Percentiles rank a stretch among this genome's conserved stretches.
Evolutionary conservation across 2,797 vertebrate genomes (phyloP).

Genomic region (Valencia hispanica): DNA sequence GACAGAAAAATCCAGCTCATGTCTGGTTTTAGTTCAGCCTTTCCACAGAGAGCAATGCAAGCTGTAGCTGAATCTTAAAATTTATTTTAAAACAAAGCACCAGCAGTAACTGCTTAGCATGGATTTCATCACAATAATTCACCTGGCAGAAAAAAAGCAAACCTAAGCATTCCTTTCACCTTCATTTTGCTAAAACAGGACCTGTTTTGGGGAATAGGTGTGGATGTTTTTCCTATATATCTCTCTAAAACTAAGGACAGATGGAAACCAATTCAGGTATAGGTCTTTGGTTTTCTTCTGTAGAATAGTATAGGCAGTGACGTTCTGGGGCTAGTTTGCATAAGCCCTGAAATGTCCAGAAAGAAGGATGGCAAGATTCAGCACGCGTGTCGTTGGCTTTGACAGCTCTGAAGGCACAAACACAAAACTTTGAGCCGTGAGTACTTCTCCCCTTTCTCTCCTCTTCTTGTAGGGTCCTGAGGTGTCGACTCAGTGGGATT

Average conservation of each 20-base stretch:
- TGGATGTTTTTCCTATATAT: neutral
- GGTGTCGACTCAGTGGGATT: constrained; percentile 62
- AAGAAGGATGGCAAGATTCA: constrained; percentile 33
- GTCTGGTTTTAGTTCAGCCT: neutral
- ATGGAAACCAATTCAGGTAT: neutral
- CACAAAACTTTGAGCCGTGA: constrained; percentile 53
- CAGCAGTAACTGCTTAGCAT: neutral
- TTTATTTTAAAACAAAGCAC: neutral
- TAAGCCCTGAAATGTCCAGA: constrained; percentile 49
- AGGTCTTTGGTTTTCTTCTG: neutral
- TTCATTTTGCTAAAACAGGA: neutral
- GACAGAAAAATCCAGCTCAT: neutral
- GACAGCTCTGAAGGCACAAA: constrained; percentile 56
- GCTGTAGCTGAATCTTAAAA: neutral
- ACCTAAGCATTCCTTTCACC: neutral
- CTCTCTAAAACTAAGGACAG: neutral
- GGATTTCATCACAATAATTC: neutral
- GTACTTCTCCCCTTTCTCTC: constrained; percentile 32
- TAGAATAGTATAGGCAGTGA: constrained; percentile 10
- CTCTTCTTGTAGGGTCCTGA: constrained; percentile 52
- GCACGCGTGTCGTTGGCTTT: constrained; percentile 32
- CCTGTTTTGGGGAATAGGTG: neutral
- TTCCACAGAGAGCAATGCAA: neutral
- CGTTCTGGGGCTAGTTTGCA: constrained; percentile 42
- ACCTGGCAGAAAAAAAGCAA: constrained; percentile 1